Conservation (phyloP, 2,797 vertebrate genomes). For the Myripristis murdjan region DNA sequence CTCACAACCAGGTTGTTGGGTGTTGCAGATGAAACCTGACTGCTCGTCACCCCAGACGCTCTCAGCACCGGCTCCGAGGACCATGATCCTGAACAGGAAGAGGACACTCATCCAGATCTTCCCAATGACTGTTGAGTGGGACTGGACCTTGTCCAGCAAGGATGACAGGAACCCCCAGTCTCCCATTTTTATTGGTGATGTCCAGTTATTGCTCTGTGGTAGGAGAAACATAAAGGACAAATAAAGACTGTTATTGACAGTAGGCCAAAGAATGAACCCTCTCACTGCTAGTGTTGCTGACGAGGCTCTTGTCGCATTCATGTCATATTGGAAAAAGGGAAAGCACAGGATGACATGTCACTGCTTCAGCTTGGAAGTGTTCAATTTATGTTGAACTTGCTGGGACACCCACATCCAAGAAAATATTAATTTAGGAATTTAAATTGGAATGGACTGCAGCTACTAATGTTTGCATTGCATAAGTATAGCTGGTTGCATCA, state of each 20-base stretch:
- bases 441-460: no score
- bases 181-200: constrained; percentile 86
- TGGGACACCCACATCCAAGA: no score
- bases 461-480: no score
- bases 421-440: no score
- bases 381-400: no score
- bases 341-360: no score
- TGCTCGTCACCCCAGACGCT: constrained; percentile 97
- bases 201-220: constrained; percentile 52
- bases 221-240: constrained; percentile 11
- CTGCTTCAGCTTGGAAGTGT: no score
- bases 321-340: no score
- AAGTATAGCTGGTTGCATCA: no score
- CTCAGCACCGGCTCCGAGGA: constrained; percentile 93
- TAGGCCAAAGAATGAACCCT: neutral
- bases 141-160: constrained; percentile 94
- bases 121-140: constrained; percentile 94
- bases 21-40: constrained; percentile 94
- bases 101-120: constrained; percentile 98
- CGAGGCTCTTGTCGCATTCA: no score
- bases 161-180: constrained; percentile 94
- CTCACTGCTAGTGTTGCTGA: neutral
- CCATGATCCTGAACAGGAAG: constrained; percentile 97
- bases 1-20: constrained; percentile 94
- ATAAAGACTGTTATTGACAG: neutral